A percentile compares a stretch with the other conserved stretches of the same genome.
These are phyloP conservation scores for Apamea anceps DNA, from an alignment of 2,888 invertebrate genomes.

Conservation along the genomic window DNA sequence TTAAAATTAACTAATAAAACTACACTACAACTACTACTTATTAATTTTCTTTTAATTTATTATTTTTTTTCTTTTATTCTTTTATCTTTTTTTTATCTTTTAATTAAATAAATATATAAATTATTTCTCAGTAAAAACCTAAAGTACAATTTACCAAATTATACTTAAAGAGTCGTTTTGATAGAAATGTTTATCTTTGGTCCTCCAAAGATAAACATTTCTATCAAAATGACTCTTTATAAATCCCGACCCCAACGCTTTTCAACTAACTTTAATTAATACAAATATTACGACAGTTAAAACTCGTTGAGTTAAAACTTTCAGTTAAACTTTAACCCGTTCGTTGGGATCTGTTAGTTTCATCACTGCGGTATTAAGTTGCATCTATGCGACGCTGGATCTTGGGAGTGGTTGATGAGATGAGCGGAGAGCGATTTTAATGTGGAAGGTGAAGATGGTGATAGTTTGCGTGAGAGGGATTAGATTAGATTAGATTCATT, in stretches of 20 bases:
- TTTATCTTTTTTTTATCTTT: too few species aligned
- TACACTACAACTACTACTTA: too few species aligned
- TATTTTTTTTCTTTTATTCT: too few species aligned
- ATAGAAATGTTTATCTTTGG: too few species aligned
- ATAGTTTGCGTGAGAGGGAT: too few species aligned
- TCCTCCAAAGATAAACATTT: background rate
- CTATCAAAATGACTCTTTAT: background rate
- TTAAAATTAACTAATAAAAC: too few species aligned
- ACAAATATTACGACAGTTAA: slow-evolving; percentile 59
- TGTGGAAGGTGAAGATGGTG: too few species aligned
- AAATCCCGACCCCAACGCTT: slow-evolving; percentile 1
- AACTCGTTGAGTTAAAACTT: slow-evolving; percentile 61
- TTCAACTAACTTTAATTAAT: slow-evolving; percentile 50
- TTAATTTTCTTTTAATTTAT: too few species aligned
- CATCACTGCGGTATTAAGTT: slow-evolving; percentile 70
- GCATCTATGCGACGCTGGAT: slow-evolving; percentile 64
- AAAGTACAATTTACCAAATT: background rate
- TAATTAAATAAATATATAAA: too few species aligned
- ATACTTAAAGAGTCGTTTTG: too few species aligned
- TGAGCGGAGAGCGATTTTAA: slow-evolving; percentile 38
- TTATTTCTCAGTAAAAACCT: background rate
- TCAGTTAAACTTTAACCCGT: slow-evolving; percentile 72
- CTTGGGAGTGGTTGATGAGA: slow-evolving; percentile 31
- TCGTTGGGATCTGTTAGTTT: slow-evolving; percentile 68
- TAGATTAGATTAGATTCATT: too few species aligned